Conservation (phyloP, 2,113 vertebrate genomes). For the Erythrolamprus reginae region DNA sequence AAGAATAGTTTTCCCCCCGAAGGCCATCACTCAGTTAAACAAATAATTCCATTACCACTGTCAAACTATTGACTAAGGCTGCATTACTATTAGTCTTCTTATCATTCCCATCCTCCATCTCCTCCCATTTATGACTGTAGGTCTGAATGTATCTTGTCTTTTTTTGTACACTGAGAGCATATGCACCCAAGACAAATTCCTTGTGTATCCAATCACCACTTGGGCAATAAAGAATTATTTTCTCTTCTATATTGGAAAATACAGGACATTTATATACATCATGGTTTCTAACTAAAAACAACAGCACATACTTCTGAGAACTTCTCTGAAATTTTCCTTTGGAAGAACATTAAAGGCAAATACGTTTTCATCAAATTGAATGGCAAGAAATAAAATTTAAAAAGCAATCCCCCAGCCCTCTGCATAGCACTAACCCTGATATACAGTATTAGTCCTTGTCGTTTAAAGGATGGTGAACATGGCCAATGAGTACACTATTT, state of each 20-base stretch:
- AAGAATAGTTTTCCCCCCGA: no score
- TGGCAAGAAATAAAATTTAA: background rate
- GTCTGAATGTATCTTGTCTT: no score
- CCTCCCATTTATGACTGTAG: no score
- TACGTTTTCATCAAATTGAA: background rate
- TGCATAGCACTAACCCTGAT: background rate
- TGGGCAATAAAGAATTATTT: no score
- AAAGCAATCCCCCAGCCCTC: background rate
- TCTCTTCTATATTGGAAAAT: background rate
- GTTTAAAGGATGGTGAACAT: background rate
- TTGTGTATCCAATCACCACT: no score
- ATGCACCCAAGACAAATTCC: no score
- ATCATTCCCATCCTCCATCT: no score
- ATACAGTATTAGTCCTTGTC: background rate
- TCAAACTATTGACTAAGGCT: no score
- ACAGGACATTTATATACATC: background rate
- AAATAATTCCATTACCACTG: no score
- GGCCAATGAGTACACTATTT: background rate
- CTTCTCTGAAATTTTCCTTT: background rate
- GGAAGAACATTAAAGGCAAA: background rate
- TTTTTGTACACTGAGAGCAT: no score
- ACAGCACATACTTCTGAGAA: background rate
- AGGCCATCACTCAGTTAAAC: no score
- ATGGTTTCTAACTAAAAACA: background rate
- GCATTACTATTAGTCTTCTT: no score